These are phyloP conservation scores for Pelochelys cantorii DNA, from an alignment of 2,797 vertebrate genomes.

Conservation along the genomic window DNA sequence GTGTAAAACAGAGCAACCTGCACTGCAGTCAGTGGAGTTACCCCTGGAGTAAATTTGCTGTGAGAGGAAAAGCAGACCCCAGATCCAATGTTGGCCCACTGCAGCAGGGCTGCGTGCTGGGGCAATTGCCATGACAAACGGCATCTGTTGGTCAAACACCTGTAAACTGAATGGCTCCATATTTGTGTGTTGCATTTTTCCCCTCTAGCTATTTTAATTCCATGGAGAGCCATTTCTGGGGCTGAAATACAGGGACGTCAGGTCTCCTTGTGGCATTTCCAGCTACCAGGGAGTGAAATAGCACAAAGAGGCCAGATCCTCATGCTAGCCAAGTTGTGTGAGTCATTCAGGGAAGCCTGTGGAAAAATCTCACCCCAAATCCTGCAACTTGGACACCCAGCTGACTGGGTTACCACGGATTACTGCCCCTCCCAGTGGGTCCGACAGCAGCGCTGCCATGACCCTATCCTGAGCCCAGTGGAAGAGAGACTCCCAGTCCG, in stretches of 20 bases:
- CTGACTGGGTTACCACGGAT: accelerated
- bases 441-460: accelerated
- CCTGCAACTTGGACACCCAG: accelerated
- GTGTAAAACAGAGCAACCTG: neutral
- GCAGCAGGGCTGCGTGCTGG: neutral
- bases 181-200: accelerated
- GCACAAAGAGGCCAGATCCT: neutral
- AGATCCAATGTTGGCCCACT: neutral
- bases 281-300: neutral
- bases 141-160: neutral
- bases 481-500: neutral
- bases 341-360: neutral
- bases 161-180: accelerated
- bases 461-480: accelerated
- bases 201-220: neutral
- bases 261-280: neutral
- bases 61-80: neutral
- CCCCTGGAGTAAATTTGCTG: neutral
- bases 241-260: neutral
- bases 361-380: neutral
- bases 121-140: neutral
- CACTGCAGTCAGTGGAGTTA: neutral
- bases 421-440: accelerated
- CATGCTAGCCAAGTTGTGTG: neutral
- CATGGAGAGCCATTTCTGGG: neutral